Base-by-base conservation (phyloP, 2,113 vertebrate genomes). In the Rhinoptilus africanus region DNA sequence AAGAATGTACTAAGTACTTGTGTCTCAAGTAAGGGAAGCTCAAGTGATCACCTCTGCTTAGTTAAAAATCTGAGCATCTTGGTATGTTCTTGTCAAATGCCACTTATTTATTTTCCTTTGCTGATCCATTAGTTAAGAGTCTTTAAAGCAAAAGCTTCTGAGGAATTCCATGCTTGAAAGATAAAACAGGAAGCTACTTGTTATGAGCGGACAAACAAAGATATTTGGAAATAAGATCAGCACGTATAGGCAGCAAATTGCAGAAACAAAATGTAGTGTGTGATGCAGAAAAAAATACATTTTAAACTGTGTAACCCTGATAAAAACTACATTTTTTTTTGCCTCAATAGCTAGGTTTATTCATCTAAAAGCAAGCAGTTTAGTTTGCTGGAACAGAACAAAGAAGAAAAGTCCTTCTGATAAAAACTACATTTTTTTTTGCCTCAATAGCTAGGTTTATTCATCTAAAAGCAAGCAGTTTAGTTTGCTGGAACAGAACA, bases 131-230 rank as follows among this genome's bases (percentile, higher is more conserved):
- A 89, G 50, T 72, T 79, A 71, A 82, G 59, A 68, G 47, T 48
- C 66, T 79, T 89, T 24, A 83, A 68, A 90, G 45, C 20, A 69
- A 83, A 93, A 92, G 71, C 71, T 80, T 92, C 78, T 82, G 78
- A 96, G 47, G 50, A 92, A 83, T 91, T 93, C 26, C n/a, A 34
- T 77, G n/a, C 73, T 78, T 76, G 34, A 97, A 92, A 85, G 73
- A 91, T 87, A 85, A 91, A 92, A 71, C 27, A 88, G 66, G 74
- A 95, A 92, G 22, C 62, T 86, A 78, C 68, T 87, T 69, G 37
- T 79, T 75, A 83, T 59, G 51, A 91, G 45, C 48, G 54, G 37
- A 66, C 32, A 82, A 92, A 66, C 45, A 87, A 50, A 89, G 91
- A 79, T 91, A 92, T 66, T 72, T 93, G 77, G 63, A 78, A 95